Conservation (phyloP, 1,140 invertebrate genomes). For the Diabrotica virgifera region DNA sequence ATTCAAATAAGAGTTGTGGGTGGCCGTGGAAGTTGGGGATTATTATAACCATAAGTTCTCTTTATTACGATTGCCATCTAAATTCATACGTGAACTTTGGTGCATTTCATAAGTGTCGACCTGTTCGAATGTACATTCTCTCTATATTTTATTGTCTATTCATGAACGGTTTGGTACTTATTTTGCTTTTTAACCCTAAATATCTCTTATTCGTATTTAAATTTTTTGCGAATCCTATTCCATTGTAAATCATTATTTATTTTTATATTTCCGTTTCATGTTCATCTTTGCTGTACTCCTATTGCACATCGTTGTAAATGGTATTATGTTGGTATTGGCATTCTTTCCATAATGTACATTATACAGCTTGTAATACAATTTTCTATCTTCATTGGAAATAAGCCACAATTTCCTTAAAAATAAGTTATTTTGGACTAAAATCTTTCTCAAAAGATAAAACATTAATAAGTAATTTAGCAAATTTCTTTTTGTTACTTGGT, state of each 20-base stretch:
- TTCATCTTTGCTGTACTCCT: too few relatives aligned
- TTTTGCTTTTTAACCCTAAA: neutral
- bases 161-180: conserved; percentile 8
- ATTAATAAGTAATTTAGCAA: too few relatives aligned
- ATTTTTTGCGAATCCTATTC: neutral
- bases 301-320: too few relatives aligned
- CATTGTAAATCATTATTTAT: neutral
- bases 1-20: conserved; percentile 34
- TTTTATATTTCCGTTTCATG: too few relatives aligned
- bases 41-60: conserved; percentile 22
- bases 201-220: conserved; percentile 8
- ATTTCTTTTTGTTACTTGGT: too few relatives aligned
- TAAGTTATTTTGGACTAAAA: too few relatives aligned
- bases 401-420: too few relatives aligned
- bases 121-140: neutral
- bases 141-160: conserved; percentile 17
- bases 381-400: too few relatives aligned
- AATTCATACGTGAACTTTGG: conserved; percentile 5
- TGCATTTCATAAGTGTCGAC: conserved; percentile 14
- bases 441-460: too few relatives aligned
- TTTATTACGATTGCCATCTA: conserved; percentile 10
- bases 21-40: conserved; percentile 24
- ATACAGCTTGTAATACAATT: too few relatives aligned
- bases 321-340: too few relatives aligned
- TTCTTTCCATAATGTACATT: too few relatives aligned